Percentiles rank a stretch among this genome's conserved stretches.
phyloP scores from a whole-genome alignment of 1,140 invertebrate species.

The Doryteuthis pealeii region DNA sequence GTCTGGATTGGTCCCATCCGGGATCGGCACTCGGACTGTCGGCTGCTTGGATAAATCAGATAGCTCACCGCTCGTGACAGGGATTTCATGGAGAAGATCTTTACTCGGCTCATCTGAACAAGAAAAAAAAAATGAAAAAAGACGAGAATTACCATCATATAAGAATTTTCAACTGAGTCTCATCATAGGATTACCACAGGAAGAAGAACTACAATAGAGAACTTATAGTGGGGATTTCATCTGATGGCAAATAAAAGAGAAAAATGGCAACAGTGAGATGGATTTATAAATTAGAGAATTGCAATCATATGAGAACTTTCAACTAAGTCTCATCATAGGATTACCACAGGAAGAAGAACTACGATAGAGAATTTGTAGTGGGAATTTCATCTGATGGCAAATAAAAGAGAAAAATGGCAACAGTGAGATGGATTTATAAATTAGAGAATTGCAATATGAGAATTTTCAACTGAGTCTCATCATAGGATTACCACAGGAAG shows the following conservation, averaged over 20 bases:
- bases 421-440: too few relatives aligned
- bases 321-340: too few relatives aligned
- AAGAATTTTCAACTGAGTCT: not conserved
- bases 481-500: too few relatives aligned
- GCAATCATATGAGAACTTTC: conserved; percentile 8
- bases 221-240: not conserved
- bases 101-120: not conserved
- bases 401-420: too few relatives aligned
- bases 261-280: not conserved
- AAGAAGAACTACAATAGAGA: not conserved
- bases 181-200: not conserved
- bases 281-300: not conserved
- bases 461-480: too few relatives aligned
- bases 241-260: not conserved
- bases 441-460: too few relatives aligned
- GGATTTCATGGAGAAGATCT: not conserved
- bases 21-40: not conserved
- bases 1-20: not conserved
- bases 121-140: not conserved
- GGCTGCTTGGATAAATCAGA: not conserved
- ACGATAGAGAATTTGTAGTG: too few relatives aligned
- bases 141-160: not conserved
- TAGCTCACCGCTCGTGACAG: not conserved
- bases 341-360: too few relatives aligned
- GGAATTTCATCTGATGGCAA: too few relatives aligned